Conservation (phyloP, 1,140 invertebrate species). For the Drosophila aff. region DNA sequence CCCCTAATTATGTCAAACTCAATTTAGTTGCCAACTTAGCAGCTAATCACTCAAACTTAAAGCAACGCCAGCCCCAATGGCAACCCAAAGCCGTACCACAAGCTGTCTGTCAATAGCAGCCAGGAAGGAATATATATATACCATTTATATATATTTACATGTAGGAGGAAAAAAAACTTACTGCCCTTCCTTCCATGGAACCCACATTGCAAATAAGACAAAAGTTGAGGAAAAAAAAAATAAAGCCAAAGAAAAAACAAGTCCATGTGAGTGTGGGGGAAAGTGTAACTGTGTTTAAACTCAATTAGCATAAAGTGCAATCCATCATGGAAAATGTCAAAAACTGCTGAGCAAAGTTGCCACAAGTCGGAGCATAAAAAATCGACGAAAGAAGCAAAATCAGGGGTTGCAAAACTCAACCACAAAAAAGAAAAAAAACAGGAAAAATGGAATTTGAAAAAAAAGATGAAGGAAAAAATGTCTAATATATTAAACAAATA, state of each 20-base stretch:
- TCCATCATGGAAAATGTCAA: conserved; percentile 83
- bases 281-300: conserved; percentile 74
- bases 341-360: conserved; percentile 82
- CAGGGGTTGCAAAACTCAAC: conserved; percentile 43
- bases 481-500: conserved; percentile 82
- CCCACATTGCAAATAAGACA: conserved; percentile 54
- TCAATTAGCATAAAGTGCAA: conserved; percentile 84
- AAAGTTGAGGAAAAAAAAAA: conserved; percentile 47
- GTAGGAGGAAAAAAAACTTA: background rate
- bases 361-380: conserved; percentile 73
- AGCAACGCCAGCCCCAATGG: background rate
- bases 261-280: conserved; percentile 34
- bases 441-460: conserved; percentile 1
- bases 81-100: conserved; percentile 7
- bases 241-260: conserved; percentile 41
- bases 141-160: background rate
- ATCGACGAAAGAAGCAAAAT: conserved; percentile 37
- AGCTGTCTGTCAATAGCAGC: conserved; percentile 50
- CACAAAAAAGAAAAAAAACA: conserved; percentile 11
- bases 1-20: conserved; percentile 10
- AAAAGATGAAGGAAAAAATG: conserved; percentile 46
- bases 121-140: conserved; percentile 2
- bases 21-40: conserved; percentile 24
- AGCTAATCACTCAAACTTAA: conserved; percentile 50
- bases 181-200: conserved; percentile 3